Percentiles rank a stretch among this genome's conserved stretches.
phyloP scores from a whole-genome alignment of 2,797 vertebrate genomes.

The Eulemur rubriventer region DNA sequence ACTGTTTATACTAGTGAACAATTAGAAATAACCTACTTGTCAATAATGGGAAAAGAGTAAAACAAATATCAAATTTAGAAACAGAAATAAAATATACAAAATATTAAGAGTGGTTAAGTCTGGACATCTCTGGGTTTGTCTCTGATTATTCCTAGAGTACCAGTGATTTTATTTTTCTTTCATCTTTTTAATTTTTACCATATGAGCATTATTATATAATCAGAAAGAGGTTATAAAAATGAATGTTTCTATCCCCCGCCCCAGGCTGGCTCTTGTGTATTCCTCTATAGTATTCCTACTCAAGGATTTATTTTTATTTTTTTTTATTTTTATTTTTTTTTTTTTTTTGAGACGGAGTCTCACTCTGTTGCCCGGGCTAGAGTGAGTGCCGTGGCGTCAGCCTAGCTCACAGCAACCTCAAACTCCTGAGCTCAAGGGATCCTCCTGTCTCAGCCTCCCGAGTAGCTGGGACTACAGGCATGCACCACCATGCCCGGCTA shows the following conservation, averaged over 20 bases:
- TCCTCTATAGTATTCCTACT: not conserved
- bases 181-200: not conserved
- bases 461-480: no score
- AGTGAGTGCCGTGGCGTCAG: no score
- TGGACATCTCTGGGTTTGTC: not conserved
- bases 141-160: not conserved
- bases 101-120: not conserved
- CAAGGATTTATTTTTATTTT: not conserved
- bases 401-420: no score
- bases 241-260: not conserved
- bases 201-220: not conserved
- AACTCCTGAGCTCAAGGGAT: no score
- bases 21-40: not conserved
- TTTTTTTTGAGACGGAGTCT: no score
- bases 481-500: no score
- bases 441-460: no score
- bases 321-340: no score
- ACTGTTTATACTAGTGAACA: not conserved
- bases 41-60: not conserved
- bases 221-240: not conserved
- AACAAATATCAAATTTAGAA: not conserved
- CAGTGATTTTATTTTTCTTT: slow-evolving; percentile 18
- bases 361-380: no score
- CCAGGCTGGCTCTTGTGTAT: not conserved
- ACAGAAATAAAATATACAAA: not conserved